These are phyloP conservation scores for Syngnathus typhle DNA, from an alignment of 2,113 vertebrate species.

Conservation along the genomic window DNA sequence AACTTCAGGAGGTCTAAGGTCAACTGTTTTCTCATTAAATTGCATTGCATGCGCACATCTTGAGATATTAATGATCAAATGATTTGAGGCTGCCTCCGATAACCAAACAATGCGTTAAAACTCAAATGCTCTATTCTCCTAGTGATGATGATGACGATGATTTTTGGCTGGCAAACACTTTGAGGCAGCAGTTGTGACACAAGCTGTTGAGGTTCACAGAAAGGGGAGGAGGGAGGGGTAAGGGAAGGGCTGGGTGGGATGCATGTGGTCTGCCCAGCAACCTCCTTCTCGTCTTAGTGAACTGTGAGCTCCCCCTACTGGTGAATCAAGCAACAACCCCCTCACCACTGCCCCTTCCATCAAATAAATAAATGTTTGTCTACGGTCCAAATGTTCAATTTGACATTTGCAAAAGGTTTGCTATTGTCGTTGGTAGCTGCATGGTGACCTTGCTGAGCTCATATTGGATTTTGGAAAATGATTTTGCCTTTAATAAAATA, in stretches of 20 bases:
- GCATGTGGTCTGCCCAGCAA: constrained; percentile 36
- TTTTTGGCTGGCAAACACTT: constrained; percentile 13
- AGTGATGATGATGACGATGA: background rate
- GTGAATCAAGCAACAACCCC: constrained; percentile 9
- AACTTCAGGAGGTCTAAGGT: too few relatives aligned
- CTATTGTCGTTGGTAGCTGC: background rate
- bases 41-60: too few relatives aligned
- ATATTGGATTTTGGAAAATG: background rate
- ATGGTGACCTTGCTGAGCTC: background rate
- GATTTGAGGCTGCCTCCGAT: constrained; percentile 11
- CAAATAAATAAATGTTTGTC: too few relatives aligned
- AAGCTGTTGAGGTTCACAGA: constrained; percentile 28
- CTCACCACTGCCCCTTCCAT: background rate
- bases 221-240: background rate
- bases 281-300: constrained; percentile 50
- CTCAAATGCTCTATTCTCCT: background rate
- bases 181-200: constrained; percentile 11
- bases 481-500: background rate
- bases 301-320: constrained; percentile 87
- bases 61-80: constrained; percentile 34
- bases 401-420: background rate
- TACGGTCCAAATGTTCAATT: background rate
- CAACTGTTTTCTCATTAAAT: too few relatives aligned
- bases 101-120: background rate
- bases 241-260: constrained; percentile 19